Evolutionary conservation across 1,140 invertebrate genomes (phyloP), one percentile per base, ranked within the genome.

Genomic region (Callitettix versicolor): DNA sequence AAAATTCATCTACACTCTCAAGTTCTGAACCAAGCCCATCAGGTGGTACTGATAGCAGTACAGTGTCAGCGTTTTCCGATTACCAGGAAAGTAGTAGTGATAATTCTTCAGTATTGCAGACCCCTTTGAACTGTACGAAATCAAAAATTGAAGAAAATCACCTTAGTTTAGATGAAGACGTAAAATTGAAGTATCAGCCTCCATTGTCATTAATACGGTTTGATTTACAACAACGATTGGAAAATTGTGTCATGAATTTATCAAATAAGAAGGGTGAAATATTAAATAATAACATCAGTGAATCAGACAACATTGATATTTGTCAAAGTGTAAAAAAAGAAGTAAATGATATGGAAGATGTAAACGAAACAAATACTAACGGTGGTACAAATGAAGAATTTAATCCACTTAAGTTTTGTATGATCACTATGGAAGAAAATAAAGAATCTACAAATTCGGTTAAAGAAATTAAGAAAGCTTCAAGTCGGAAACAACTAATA

Each of bases 371-470:
- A 0, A 26, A 11, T 41, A 26, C 40, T 22, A 41, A 53, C 20
- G 15, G 53, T 21, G 24, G 38, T 33, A 41, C 33, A 11, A 18
- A 40, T 22, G 63, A 61, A 18, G 64, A 67, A 7, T 57, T 65
- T 34, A 64, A 61, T 59, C 64, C 67, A 18, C 58, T 65, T 24
- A 65, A 62, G 33, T 64, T 62, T 53, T 67, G 65, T 63, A 38
- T 55, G 22, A 61, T 65, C 40, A 62, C 57, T 26, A 59, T 63
- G 54, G 63, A 66, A 43, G 64, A 63, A 26, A 36, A 55, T 53
- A 55, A 55, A 14, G 52, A 52, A 12, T 42, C 49, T 14, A 17
- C 21, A 30, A 52, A 50, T 21, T 14, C 2, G 9, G 17, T 24
- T 34, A 38, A 36, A 4, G 38, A 20, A 53, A 18, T 15, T 52